Evolutionary conservation across 1,140 invertebrate species (phyloP).

Genomic region (Bombus breviceps): DNA sequence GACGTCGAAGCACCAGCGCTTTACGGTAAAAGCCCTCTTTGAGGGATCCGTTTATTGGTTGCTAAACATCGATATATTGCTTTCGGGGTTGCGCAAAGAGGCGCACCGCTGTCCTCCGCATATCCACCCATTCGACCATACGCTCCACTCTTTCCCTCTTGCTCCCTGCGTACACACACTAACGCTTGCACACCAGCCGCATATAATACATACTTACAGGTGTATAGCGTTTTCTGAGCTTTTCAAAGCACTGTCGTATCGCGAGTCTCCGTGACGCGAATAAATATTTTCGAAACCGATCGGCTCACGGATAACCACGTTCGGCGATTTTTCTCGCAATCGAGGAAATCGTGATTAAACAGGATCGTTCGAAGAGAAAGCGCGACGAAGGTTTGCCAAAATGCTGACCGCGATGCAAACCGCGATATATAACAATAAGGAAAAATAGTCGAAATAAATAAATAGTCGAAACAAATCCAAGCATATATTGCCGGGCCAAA

Average conservation of each 20-base stretch:
- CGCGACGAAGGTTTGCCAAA: too few species aligned
- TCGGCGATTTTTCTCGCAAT: too few species aligned
- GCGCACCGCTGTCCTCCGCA: slow-evolving; percentile 61
- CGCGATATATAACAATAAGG: fast-evolving
- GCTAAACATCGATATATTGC: slow-evolving; percentile 83
- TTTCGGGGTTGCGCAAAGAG: slow-evolving; percentile 78
- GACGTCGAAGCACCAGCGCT: slow-evolving; percentile 74
- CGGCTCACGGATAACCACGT: background rate
- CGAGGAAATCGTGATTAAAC: background rate
- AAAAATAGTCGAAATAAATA: background rate
- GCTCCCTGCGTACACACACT: slow-evolving; percentile 48
- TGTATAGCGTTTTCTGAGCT: slow-evolving; percentile 71
- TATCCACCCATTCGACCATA: slow-evolving; percentile 58
- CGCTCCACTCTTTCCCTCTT: slow-evolving; percentile 53
- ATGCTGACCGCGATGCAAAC: background rate
- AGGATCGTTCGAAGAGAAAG: too few species aligned
- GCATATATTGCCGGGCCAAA: background rate
- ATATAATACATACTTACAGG: slow-evolving; percentile 53
- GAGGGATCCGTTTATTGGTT: slow-evolving; percentile 83
- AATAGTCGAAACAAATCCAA: background rate
- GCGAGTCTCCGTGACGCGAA: slow-evolving; percentile 46
- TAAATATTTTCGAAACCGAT: slow-evolving; percentile 53
- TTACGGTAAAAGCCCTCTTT: slow-evolving; percentile 82
- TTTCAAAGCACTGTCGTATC: slow-evolving; percentile 73
- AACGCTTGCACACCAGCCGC: slow-evolving; percentile 32